Percentiles rank a stretch among this genome's conserved stretches.
These are phyloP conservation scores for Lathamus discolor DNA, from an alignment of 2,113 vertebrate species.

Conservation along the genomic window DNA sequence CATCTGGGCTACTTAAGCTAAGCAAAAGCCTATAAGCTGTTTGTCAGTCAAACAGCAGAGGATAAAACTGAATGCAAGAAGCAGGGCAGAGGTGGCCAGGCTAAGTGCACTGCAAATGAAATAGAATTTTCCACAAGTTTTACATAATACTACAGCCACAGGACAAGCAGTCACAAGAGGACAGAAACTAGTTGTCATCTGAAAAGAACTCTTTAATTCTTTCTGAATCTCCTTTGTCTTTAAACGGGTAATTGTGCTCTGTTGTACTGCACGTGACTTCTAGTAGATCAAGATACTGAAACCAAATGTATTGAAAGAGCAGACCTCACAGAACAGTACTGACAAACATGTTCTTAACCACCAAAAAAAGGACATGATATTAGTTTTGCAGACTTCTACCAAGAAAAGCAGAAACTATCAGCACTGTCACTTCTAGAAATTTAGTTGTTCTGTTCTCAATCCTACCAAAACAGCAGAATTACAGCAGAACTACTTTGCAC, in stretches of 20 bases:
- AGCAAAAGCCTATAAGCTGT: not conserved
- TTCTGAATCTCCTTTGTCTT: not conserved
- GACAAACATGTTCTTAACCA: not conserved
- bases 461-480: not conserved
- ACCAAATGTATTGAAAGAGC: not conserved
- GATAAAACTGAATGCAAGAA: not conserved
- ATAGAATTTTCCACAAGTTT: not conserved
- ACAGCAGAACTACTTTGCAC: not conserved
- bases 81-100: not conserved
- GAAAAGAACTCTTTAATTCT: not conserved
- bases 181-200: not conserved
- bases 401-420: not conserved
- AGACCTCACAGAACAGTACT: not conserved
- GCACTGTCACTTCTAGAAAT: not conserved
- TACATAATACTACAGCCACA: not conserved
- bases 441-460: not conserved
- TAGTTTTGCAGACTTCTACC: not conserved
- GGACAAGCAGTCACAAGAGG: not conserved
- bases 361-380: not conserved
- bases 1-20: not conserved
- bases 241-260: not conserved
- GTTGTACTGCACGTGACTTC: not conserved
- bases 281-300: not conserved
- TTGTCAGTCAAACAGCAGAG: not conserved
- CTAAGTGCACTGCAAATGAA: not conserved